These are phyloP conservation scores for Proisotoma minuta DNA, from an alignment of 2,888 invertebrate species.

Conservation along the genomic window DNA sequence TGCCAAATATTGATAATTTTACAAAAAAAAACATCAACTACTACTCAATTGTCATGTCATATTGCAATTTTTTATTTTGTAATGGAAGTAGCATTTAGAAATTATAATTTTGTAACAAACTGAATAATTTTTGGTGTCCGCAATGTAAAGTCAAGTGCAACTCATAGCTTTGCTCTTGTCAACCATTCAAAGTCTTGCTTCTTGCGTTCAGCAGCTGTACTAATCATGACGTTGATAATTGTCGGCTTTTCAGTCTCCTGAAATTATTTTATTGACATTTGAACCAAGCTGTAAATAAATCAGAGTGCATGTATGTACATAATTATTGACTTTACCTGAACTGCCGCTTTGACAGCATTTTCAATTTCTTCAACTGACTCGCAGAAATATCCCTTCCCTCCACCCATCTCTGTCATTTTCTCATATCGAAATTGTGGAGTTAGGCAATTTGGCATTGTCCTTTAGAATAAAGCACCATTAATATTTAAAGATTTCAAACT, in stretches of 20 bases:
- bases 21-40: no score
- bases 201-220: conserved; percentile 81
- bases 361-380: conserved; percentile 71
- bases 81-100: no score
- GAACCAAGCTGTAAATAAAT: background rate
- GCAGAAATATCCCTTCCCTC: conserved; percentile 73
- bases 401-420: conserved; percentile 82
- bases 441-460: conserved; percentile 78
- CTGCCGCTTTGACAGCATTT: conserved; percentile 63
- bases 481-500: background rate
- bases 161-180: conserved; percentile 81
- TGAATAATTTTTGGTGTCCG: no score
- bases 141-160: no score
- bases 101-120: no score
- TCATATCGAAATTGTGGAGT: conserved; percentile 78
- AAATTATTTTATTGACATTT: conserved; percentile 9
- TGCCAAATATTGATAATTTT: conserved; percentile 10
- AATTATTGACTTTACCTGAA: conserved; percentile 54
- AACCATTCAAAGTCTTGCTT: conserved; percentile 87
- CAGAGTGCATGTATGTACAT: background rate
- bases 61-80: no score
- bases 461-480: conserved; percentile 51
- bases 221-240: conserved; percentile 85
- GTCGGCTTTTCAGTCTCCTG: conserved; percentile 68
- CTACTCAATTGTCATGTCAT: no score